Base-by-base conservation (phyloP, 2,113 vertebrate species). In the Salminus brasiliensis region DNA sequence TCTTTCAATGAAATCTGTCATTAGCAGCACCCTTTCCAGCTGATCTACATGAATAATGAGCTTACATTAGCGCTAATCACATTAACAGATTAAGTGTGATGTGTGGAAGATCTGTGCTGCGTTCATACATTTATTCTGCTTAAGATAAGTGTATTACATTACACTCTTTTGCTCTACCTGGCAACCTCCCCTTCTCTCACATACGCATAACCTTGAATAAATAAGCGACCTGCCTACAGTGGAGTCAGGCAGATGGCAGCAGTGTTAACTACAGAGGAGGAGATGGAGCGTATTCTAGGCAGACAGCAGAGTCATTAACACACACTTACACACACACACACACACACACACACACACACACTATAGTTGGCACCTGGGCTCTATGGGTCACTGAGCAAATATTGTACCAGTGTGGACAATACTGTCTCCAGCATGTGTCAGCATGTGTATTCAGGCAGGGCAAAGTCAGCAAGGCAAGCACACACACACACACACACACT, bases 211-310 rank as follows among this genome's bases (percentile, higher is more conserved):
- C 60, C 32, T 66, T 66, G 62, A 39, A 66, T 39, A 18, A 34
- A 34, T 39, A 66, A 21, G 32, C 11, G 9, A 3, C 3, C 62
- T 39, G 62, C 32, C 18, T 36, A 39, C 62, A 39, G 7, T 39
- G 62, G 52, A 39, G 55, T 41, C 36, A 59, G 36, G n/a, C 52
- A 72, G 49, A 52, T 55, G 15, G n/a, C 71, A 73, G 53, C 71
- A 59, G 32, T 23, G 52, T 73, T 57, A 41, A 59, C 49, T 57
- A 36, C 21, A 73, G 43, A 53, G 47, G 34, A 72, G 49, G 18
- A 52, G 30, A 72, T 32, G 9, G n/a, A 32, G 23, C 27, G 63
- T 30, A 68, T 47, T 39, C 15, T 34, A 23, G 52, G 49, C 21
- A 53, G 49, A 67, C 47, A 63, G 74, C 25, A 27, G 23, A 57